Evolutionary conservation across 30 jellyfish, hydroid and myxozoan genomes (phyloP).

Genomic region (Turritopsis dohrnii): DNA sequence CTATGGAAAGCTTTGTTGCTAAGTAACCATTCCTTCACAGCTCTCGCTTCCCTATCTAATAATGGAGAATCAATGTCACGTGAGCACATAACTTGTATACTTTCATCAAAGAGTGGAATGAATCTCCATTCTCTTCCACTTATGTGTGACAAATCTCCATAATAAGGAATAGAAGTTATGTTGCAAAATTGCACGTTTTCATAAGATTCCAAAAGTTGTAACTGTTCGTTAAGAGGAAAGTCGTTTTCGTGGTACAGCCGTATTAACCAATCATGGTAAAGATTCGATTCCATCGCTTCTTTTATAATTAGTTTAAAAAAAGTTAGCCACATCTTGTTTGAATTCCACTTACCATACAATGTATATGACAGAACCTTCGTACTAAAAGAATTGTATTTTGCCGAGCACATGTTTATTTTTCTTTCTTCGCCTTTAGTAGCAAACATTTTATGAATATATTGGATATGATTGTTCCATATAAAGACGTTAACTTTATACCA

Average conservation of each 20-base stretch:
- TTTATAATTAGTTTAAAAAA: background rate
- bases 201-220: background rate
- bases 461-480: no score
- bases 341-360: background rate
- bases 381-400: no score
- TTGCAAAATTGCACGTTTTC: background rate
- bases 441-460: no score
- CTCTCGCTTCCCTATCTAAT: background rate
- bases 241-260: background rate
- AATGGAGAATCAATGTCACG: background rate
- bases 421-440: no score
- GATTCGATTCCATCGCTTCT: background rate
- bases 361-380: background rate
- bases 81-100: background rate
- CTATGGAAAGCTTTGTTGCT: background rate
- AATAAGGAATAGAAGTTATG: background rate
- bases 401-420: no score
- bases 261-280: background rate
- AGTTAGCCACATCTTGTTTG: background rate
- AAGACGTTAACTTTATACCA: no score
- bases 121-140: slow-evolving; percentile 9
- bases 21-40: background rate
- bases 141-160: background rate
- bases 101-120: background rate
- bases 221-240: background rate